Conservation (phyloP, 2,113 vertebrate genomes). For the Xyliphius kryptos region DNA sequence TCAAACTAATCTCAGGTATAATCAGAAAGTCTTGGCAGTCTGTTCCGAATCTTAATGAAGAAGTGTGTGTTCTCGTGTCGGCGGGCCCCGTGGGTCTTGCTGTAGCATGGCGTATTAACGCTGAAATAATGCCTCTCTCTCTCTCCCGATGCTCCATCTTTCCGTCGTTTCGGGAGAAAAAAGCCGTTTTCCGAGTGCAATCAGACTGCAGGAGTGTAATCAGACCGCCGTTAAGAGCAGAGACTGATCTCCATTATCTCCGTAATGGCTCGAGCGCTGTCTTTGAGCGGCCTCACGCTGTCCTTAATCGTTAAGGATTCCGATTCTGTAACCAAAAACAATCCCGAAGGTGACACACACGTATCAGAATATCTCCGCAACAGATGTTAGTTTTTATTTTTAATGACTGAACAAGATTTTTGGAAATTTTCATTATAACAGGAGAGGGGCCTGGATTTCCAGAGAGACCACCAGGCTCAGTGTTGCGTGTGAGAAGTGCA, state of each 20-base stretch:
- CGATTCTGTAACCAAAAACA: constrained; percentile 65
- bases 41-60: no score
- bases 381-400: constrained; percentile 77
- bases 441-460: constrained; percentile 41
- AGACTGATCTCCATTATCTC: constrained; percentile 43
- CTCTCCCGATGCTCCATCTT: no score
- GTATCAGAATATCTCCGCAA: constrained; percentile 75
- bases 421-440: constrained; percentile 62
- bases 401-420: constrained; percentile 73
- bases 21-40: no score
- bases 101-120: no score
- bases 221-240: constrained; percentile 26
- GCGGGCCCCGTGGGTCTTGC: no score
- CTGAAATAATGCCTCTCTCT: no score
- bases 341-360: constrained; percentile 69
- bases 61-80: no score
- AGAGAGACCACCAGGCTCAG: constrained; percentile 36
- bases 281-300: constrained; percentile 40
- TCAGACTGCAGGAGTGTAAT: no score
- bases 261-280: constrained; percentile 38
- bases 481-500: constrained; percentile 63
- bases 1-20: no score
- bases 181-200: no score
- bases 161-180: no score
- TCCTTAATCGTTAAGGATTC: constrained; percentile 58